Evolutionary conservation across 2,888 invertebrate species (phyloP).

Genomic region (Polydesmus complanatus): DNA sequence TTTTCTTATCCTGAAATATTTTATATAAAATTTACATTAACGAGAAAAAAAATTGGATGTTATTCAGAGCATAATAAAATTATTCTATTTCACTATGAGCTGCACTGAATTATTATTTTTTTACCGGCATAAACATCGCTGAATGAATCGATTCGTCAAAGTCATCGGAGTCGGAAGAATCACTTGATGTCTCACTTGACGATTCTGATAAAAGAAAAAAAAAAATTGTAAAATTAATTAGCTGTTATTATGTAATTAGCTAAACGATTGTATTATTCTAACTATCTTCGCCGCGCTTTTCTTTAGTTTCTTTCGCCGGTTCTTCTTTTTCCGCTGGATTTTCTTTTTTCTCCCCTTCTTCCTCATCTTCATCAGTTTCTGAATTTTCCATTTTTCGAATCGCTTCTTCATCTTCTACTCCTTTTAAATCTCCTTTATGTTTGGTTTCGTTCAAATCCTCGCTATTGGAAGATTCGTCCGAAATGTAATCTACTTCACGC

Average conservation of each 20-base stretch:
- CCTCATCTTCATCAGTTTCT: slow-evolving; percentile 72
- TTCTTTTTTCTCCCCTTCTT: slow-evolving; percentile 53
- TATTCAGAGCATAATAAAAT: no score
- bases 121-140: slow-evolving; percentile 33
- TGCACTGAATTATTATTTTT: no score
- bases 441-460: slow-evolving; percentile 38
- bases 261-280: slow-evolving; percentile 12
- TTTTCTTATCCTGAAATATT: no score
- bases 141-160: slow-evolving; percentile 26
- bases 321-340: slow-evolving; percentile 47
- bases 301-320: slow-evolving; percentile 18
- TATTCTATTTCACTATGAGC: no score
- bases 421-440: slow-evolving; percentile 65
- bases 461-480: slow-evolving; percentile 50
- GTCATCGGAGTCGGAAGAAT: slow-evolving; percentile 46
- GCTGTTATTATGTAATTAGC: slow-evolving; percentile 8
- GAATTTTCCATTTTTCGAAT: slow-evolving; percentile 72
- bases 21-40: no score
- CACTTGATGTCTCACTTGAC: slow-evolving; percentile 57
- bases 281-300: slow-evolving; percentile 15
- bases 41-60: no score
- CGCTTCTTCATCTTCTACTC: slow-evolving; percentile 82
- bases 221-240: not conserved
- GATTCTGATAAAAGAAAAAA: slow-evolving; percentile 36
- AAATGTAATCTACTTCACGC: slow-evolving; percentile 84